Evolutionary conservation across 2,113 vertebrate genomes (phyloP).

Genomic region (Sisor rabdophorus): DNA sequence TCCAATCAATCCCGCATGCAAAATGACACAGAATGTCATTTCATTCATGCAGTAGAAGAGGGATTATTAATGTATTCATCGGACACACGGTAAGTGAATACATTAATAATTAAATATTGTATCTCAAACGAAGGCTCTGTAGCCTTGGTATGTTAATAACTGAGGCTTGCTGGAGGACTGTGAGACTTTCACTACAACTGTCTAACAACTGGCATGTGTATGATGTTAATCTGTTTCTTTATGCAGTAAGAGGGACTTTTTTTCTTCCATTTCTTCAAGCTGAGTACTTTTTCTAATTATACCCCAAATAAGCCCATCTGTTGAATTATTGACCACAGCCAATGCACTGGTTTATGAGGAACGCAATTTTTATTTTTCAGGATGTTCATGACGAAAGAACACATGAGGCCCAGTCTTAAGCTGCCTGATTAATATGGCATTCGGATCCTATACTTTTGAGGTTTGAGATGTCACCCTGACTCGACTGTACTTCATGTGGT

Average conservation of each 20-base stretch:
- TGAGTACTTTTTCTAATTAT: constrained; percentile 42
- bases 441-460: neutral
- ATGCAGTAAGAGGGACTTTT: constrained; percentile 2
- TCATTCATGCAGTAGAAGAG: constrained; percentile 32
- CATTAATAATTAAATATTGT: constrained; percentile 27
- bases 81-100: constrained; percentile 22
- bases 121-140: constrained; percentile 1
- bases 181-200: neutral
- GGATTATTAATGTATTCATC: constrained; percentile 22
- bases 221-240: neutral
- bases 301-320: constrained; percentile 47
- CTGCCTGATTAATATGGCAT: constrained; percentile 19
- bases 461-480: neutral
- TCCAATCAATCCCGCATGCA: constrained; percentile 46
- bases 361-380: constrained; percentile 28
- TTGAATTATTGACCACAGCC: constrained; percentile 41
- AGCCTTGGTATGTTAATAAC: neutral
- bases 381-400: constrained; percentile 3
- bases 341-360: constrained; percentile 18
- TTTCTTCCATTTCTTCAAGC: constrained; percentile 9
- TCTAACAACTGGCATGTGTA: neutral
- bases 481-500: neutral
- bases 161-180: neutral
- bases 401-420: constrained; percentile 13
- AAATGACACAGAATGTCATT: constrained; percentile 36